Evolutionary conservation across 2,888 invertebrate species (phyloP).

Genomic region (Hydropsyche betteni): DNA sequence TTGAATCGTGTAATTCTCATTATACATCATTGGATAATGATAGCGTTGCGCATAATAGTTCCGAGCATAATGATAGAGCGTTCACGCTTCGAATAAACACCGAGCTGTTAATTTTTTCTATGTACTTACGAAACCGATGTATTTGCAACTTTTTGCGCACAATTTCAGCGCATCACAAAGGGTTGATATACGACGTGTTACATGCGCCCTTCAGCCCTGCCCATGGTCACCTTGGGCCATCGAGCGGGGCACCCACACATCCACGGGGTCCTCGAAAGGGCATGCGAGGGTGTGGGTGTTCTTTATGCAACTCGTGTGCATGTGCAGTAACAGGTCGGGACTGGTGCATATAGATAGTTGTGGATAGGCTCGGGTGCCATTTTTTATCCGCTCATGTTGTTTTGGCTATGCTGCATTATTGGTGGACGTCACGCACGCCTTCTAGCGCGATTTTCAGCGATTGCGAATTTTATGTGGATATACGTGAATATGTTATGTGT

Average conservation of each 20-base stretch:
- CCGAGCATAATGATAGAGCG: slow-evolving; percentile 1
- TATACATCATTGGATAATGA: slow-evolving; percentile 29
- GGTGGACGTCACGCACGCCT: slow-evolving; percentile 47
- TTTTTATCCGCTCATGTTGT: slow-evolving; percentile 43
- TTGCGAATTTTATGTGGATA: no score
- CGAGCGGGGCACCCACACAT: background rate
- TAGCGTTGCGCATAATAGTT: background rate
- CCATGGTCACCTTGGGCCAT: slow-evolving; percentile 50
- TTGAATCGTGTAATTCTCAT: slow-evolving; percentile 11
- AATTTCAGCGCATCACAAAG: no score
- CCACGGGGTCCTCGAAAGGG: no score
- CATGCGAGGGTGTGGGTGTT: no score
- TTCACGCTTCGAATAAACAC: no score
- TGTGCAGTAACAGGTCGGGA: slow-evolving; percentile 19
- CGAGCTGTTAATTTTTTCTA: no score
- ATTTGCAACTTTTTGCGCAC: no score
- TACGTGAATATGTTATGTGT: no score
- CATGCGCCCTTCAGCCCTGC: slow-evolving; percentile 44
- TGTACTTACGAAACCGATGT: no score
- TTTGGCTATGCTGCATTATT: slow-evolving; percentile 47
- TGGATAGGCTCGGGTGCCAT: slow-evolving; percentile 44
- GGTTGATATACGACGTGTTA: slow-evolving; percentile 1
- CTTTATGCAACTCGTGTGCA: background rate
- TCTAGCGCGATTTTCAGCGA: slow-evolving; percentile 4
- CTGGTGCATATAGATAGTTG: slow-evolving; percentile 31